These are phyloP conservation scores for Reticulitermes speratus DNA, from an alignment of 1,140 invertebrate genomes.

Conservation along the genomic window DNA sequence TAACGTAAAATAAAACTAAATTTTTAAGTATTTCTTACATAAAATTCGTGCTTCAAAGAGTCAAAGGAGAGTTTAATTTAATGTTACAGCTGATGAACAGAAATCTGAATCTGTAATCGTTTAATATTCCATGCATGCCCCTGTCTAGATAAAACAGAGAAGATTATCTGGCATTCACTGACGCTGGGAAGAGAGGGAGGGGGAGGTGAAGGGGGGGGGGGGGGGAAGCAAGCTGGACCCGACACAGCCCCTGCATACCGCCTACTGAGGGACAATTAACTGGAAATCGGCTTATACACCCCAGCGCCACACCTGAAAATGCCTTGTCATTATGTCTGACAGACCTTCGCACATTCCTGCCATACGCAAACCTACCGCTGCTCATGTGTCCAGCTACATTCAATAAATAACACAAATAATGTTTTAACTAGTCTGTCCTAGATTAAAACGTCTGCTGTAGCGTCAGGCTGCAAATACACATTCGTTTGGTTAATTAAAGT, in stretches of 20 bases:
- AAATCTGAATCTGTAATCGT: neutral
- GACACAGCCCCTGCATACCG: neutral
- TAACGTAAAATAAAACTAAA: no score
- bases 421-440: no score
- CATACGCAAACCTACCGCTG: neutral
- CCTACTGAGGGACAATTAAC: slow-evolving; percentile 1
- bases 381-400: no score
- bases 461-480: no score
- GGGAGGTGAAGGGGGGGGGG: neutral
- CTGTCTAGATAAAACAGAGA: neutral
- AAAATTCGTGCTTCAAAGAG: no score
- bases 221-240: neutral
- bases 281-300: slow-evolving; percentile 4
- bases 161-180: neutral
- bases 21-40: no score
- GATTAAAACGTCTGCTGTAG: no score
- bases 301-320: neutral
- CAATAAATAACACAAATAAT: no score
- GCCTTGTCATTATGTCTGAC: neutral
- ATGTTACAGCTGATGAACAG: neutral
- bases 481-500: no score
- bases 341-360: neutral
- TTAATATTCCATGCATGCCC: neutral
- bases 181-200: neutral
- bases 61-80: no score